Percentiles rank a stretch among this genome's conserved stretches.
These are phyloP conservation scores for Cecropterus lyciades DNA, from an alignment of 1,140 invertebrate species.

Conservation along the genomic window DNA sequence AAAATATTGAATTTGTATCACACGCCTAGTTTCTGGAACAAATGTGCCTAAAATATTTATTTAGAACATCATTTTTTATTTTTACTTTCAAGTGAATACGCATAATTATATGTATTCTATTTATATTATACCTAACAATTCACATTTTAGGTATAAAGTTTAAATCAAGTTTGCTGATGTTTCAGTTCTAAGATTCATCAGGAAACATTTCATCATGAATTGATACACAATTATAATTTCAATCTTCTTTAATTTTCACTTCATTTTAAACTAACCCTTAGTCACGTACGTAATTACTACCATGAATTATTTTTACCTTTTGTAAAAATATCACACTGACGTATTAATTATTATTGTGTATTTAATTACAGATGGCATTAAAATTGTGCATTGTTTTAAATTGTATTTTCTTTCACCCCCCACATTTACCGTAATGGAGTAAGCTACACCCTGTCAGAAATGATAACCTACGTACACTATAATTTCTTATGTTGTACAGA, in stretches of 20 bases:
- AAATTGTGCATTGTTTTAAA: conserved; percentile 71
- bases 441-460: too few species aligned
- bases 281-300: conserved; percentile 50
- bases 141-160: conserved; percentile 55
- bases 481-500: too few species aligned
- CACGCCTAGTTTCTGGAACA: conserved; percentile 49
- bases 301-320: conserved; percentile 42
- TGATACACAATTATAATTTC: conserved; percentile 80
- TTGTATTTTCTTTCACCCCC: conserved; percentile 42
- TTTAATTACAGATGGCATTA: conserved; percentile 79
- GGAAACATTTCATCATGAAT: conserved; percentile 55
- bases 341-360: conserved; percentile 78
- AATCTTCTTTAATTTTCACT: conserved; percentile 58
- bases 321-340: conserved; percentile 58
- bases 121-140: conserved; percentile 61
- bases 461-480: too few species aligned
- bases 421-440: too few species aligned
- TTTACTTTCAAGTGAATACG: conserved; percentile 60
- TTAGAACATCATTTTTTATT: conserved; percentile 55
- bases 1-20: conserved; percentile 55
- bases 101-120: conserved; percentile 68
- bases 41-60: conserved; percentile 58
- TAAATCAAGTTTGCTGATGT: conserved; percentile 57
- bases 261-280: conserved; percentile 57
- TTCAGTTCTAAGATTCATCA: conserved; percentile 72